These are phyloP conservation scores for Nycticorax nycticorax DNA, from an alignment of 2,113 vertebrate species.

Conservation along the genomic window DNA sequence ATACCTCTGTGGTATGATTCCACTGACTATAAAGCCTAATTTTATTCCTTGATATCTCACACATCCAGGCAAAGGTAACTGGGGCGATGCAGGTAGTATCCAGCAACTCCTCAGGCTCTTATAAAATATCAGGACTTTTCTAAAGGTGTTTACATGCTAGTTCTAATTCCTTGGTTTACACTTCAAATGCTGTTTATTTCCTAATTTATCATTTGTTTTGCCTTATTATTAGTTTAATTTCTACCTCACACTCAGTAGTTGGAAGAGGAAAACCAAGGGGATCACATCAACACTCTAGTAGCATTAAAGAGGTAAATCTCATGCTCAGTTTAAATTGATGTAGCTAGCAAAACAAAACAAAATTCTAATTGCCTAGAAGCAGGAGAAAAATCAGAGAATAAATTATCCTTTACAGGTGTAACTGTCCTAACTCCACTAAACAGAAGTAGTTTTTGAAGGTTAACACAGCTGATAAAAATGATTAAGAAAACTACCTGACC, in stretches of 20 bases:
- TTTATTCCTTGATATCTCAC: neutral
- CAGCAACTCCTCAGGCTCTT: neutral
- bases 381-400: neutral
- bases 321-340: neutral
- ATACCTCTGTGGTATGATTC: neutral
- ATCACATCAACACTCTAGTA: neutral
- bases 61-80: neutral
- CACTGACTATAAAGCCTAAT: neutral
- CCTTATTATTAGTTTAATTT: neutral
- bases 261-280: neutral
- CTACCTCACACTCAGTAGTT: neutral
- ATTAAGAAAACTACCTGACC: neutral
- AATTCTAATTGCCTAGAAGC: neutral
- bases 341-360: neutral
- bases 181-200: neutral
- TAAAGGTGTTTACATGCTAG: neutral
- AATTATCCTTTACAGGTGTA: neutral
- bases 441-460: slow-evolving; percentile 1
- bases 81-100: accelerated
- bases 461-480: neutral
- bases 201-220: neutral
- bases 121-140: neutral
- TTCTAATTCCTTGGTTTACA: neutral
- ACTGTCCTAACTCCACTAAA: neutral
- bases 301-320: neutral